Evolutionary conservation across 2,113 vertebrate genomes (phyloP), one percentile per base, ranked within the genome.

Genomic region (Atherinomorus stipes): DNA sequence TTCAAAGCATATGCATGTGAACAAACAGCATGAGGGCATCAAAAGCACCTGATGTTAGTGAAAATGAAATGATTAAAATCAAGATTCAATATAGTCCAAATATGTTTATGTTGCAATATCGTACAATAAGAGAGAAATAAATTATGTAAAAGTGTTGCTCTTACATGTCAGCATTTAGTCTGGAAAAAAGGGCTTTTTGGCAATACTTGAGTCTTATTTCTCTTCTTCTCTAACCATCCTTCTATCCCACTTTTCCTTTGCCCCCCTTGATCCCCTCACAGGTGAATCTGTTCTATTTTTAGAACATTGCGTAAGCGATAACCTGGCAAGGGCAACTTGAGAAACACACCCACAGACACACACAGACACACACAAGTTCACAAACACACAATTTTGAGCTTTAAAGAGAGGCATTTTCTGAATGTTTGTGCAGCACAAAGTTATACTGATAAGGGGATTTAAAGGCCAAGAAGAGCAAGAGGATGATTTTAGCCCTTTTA

Each of bases 211-310:
- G 16, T 50, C 38, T 28, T 3, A 11, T 11, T 22, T 23, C 26
- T 25, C 21, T 67, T 42, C 1, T 13, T 28, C 25, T 76, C 23
- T 11, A 40, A 21, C 2, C 42, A 19, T 50, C 37, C 40, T 22
- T 67, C 44, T 18, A 22, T 8, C 11, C 22, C 13, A 23, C 37
- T n/a, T 9, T 42, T 26, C 51, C 31, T 26, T 23, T 53, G n/a
- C 57, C 34, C 64, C 21, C 13, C 42, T 80, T 78, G 40, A 3
- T n/a, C 72, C 50, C 75, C 52, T 78, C 37, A 69, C 86, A 91
- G 89, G 84, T 87, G 84, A 85, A 71, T 76, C 78, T 56, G 51
- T 8, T 82, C 85, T 88, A 84, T 85, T 88, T 89, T 83, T 74
- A 10, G 84, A 76, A 21, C 79, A 49, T 85, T 85, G 69, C 71